Conservation (phyloP, 1,140 invertebrate species). For the Drosophila simulans region DNA sequence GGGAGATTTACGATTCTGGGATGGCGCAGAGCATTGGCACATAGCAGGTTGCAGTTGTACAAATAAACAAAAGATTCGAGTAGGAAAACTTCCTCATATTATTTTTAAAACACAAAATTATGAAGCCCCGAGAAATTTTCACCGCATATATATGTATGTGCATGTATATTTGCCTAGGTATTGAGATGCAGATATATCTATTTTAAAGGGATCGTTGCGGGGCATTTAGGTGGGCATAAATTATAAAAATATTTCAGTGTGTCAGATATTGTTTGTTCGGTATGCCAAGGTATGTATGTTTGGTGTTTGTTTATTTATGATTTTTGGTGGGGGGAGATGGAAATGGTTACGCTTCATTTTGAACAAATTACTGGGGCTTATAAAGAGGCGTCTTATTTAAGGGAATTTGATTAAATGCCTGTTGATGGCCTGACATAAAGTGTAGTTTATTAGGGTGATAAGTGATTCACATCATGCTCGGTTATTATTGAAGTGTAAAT, state of each 20-base stretch:
- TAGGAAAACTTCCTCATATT: slow-evolving; percentile 55
- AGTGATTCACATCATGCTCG: background rate
- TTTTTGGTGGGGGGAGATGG: background rate
- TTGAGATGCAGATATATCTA: slow-evolving; percentile 43
- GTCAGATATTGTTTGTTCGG: slow-evolving; percentile 71
- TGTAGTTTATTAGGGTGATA: background rate
- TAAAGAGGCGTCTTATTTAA: slow-evolving; percentile 63
- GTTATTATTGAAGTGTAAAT: too few relatives aligned
- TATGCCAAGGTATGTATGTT: slow-evolving; percentile 74
- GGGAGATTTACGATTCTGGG: slow-evolving; percentile 52
- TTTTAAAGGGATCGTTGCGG: slow-evolving; percentile 55
- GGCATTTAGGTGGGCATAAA: slow-evolving; percentile 73
- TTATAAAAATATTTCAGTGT: slow-evolving; percentile 82
- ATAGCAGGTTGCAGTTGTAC: slow-evolving; percentile 67
- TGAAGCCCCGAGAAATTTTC: slow-evolving; percentile 41
- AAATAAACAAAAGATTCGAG: slow-evolving; percentile 67
- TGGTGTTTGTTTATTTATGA: slow-evolving; percentile 14
- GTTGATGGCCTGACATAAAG: slow-evolving; percentile 41
- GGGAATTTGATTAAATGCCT: slow-evolving; percentile 49
- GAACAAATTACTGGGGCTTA: slow-evolving; percentile 71
- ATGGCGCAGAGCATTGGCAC: background rate
- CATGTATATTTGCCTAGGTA: slow-evolving; percentile 14
- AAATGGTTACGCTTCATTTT: slow-evolving; percentile 54
- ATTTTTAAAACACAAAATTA: slow-evolving; percentile 65
- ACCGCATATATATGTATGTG: background rate